Percentiles rank a stretch among this genome's conserved stretches.
phyloP scores from a whole-genome alignment of 2,888 invertebrate genomes.

The Lacanobia wlatinum region DNA sequence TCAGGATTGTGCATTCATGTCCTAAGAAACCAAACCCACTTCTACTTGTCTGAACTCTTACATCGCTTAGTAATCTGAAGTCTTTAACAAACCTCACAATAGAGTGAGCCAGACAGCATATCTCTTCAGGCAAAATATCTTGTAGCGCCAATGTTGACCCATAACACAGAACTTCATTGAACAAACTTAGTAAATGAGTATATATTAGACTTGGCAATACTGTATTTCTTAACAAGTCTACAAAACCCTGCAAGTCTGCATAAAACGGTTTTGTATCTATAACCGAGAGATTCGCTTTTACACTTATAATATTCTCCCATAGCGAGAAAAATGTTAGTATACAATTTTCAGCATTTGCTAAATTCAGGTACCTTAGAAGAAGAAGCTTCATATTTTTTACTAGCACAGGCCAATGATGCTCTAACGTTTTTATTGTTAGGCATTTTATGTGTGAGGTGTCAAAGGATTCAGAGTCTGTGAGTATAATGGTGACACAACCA shows the following conservation, averaged over 20 bases:
- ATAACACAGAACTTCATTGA: constrained; percentile 97
- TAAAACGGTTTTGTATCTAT: constrained; percentile 97
- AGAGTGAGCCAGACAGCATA: constrained; percentile 96
- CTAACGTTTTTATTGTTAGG: constrained; percentile 95
- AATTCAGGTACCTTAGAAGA: constrained; percentile 90
- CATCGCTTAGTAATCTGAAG: constrained; percentile 93
- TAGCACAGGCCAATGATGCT: constrained; percentile 95
- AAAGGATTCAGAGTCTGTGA: constrained; percentile 95
- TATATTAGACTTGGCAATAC: constrained; percentile 95
- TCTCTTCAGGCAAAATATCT: constrained; percentile 96
- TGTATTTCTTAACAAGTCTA: constrained; percentile 92
- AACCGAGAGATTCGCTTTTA: constrained; percentile 96
- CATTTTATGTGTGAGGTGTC: constrained; percentile 97
- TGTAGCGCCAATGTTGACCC: constrained; percentile 97
- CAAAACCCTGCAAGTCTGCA: constrained; percentile 95
- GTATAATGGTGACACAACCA: constrained; percentile 91
- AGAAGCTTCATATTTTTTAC: constrained; percentile 93
- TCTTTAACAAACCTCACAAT: constrained; percentile 97
- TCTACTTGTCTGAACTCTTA: constrained; percentile 84
- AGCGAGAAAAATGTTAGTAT: constrained; percentile 95
- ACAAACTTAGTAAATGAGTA: constrained; percentile 95
- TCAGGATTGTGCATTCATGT: constrained; percentile 82
- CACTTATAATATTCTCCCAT: constrained; percentile 97
- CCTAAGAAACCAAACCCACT: constrained; percentile 88
- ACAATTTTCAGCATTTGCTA: constrained; percentile 92